A percentile compares a stretch with the other conserved stretches of the same genome.
phyloP scores from a whole-genome alignment of 2,888 invertebrate genomes.

The Sinohyriopsis cumingii region DNA sequence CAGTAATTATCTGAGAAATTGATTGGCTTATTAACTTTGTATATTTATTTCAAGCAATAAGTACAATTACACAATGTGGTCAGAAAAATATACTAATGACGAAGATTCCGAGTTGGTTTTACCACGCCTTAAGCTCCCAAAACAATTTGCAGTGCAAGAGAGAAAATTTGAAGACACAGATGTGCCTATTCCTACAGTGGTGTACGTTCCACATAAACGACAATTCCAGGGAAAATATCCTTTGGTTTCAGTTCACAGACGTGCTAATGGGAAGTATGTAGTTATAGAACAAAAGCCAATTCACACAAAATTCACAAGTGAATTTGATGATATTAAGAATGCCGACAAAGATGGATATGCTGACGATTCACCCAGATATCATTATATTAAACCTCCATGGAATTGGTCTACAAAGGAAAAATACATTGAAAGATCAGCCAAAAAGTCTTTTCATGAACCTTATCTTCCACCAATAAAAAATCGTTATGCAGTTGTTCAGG shows the following conservation, averaged over 20 bases:
- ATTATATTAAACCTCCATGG: conserved; percentile 43
- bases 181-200: conserved; percentile 37
- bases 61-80: too few species aligned
- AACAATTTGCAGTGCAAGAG: conserved; percentile 17
- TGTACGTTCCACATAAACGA: conserved; percentile 45
- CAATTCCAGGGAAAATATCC: conserved; percentile 39
- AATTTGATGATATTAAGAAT: conserved; percentile 6
- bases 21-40: too few species aligned
- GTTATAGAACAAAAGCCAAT: conserved; percentile 56
- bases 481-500: conserved; percentile 20
- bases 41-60: too few species aligned
- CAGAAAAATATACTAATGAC: too few species aligned
- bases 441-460: conserved; percentile 39
- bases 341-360: conserved; percentile 18
- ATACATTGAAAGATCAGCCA: conserved; percentile 39
- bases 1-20: too few species aligned
- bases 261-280: conserved; percentile 52
- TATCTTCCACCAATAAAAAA: conserved; percentile 43
- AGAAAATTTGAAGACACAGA: conserved; percentile 37
- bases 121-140: too few species aligned
- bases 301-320: conserved; percentile 39
- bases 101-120: too few species aligned
- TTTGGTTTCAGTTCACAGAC: conserved; percentile 48
- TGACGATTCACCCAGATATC: conserved; percentile 8
- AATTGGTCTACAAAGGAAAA: conserved; percentile 42